Base-by-base conservation (phyloP, 2,113 vertebrate genomes). In the Haemorhous mexicanus region DNA sequence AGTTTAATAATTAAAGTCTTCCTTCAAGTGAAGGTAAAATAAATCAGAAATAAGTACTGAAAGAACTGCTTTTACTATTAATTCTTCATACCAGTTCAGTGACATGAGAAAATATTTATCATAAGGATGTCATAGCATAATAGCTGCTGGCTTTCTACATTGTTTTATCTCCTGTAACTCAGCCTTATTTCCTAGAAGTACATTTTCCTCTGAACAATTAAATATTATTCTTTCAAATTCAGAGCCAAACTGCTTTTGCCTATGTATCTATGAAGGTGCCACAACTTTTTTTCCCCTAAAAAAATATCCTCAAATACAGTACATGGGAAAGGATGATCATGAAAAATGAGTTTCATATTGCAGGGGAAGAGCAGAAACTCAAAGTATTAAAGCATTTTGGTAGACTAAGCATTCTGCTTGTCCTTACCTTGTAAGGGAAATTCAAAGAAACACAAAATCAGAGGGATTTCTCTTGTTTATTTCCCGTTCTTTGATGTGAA, bases 281-380 rank as follows among this genome's bases (percentile, higher is more conserved):
- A 55, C 0, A 0, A 69, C 3, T 15, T 41, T 30, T 43, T n/a
- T 56, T 46, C 37, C 14, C 15, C 2, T 13, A 4, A 35, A 80
- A 50, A 80, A 41, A 30, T 7, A 20, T 3, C 14, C 16, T 46
- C 14, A 68, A 26, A 27, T 33, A 49, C 26, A 50, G 11, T 39
- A 39, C 6, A 11, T 74, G 55, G 13, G 55, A 22, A 85, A 41
- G 13, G 12, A 13, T 55, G 14, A 17, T 44, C 8, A 16, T 46
- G 27, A n/a, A 52, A 68, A 87, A 50, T 0, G 12, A 28, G n/a
- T 55, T 86, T 68, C 33, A 22, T 41, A 14, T 10, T 79, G 7
- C 43, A 76, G 26, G 23, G 30, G 55, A 91, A 30, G 43, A 39
- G n/a, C 70, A 87, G 68, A 22, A 93, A 22, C 26, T 84, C 50